Evolutionary conservation across 2,888 invertebrate species (phyloP).

Genomic region (Coenonympha arcania): DNA sequence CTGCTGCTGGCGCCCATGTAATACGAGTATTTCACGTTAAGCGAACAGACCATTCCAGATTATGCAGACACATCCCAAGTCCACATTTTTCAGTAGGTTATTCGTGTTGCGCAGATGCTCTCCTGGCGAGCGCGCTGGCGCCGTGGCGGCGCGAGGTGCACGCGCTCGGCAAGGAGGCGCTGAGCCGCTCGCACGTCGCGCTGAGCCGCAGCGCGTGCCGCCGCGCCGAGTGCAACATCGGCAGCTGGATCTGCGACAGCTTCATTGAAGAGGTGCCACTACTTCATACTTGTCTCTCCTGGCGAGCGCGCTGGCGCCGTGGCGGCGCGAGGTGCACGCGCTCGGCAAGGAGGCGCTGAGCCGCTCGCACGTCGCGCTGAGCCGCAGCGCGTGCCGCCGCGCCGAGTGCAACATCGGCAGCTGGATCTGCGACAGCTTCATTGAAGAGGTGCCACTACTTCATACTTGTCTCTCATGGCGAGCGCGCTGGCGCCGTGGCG

Average conservation of each 20-base stretch:
- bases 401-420: slow-evolving; percentile 84
- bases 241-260: slow-evolving; percentile 82
- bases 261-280: slow-evolving; percentile 69
- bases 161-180: slow-evolving; percentile 66
- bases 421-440: slow-evolving; percentile 80
- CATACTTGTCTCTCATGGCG: slow-evolving; percentile 61
- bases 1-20: too few relatives aligned
- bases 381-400: slow-evolving; percentile 55
- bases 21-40: too few relatives aligned
- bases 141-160: slow-evolving; percentile 78
- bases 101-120: slow-evolving; percentile 41
- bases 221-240: slow-evolving; percentile 80
- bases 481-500: slow-evolving; percentile 77
- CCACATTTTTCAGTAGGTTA: neutral
- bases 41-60: too few relatives aligned
- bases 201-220: slow-evolving; percentile 68
- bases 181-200: slow-evolving; percentile 75
- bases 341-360: slow-evolving; percentile 76
- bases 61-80: too few relatives aligned
- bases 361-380: slow-evolving; percentile 70
- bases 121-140: slow-evolving; percentile 67
- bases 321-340: slow-evolving; percentile 75
- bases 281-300: too few relatives aligned
- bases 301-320: slow-evolving; percentile 73
- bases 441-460: slow-evolving; percentile 62